Evolutionary conservation across 2,797 vertebrate genomes (phyloP), one percentile per base, ranked within the genome.

Genomic region (Octomys mimax): DNA sequence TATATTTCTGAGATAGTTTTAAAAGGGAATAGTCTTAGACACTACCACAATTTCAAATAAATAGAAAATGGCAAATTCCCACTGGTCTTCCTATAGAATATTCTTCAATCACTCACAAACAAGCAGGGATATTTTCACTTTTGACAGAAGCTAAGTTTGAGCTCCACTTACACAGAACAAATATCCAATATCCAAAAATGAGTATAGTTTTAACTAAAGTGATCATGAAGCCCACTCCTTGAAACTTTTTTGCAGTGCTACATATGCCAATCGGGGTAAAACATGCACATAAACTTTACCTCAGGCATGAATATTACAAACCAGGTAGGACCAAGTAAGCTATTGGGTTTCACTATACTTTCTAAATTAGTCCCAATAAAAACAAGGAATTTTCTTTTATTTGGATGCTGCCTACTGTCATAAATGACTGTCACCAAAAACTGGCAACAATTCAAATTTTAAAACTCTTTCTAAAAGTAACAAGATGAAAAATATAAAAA

Each of bases 401-500:
- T 78, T 94, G 31, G 57, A 77, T 78, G 14, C 64, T 94, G 4
- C 62, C 57, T 92, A 84, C 61, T 91, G 84, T 66, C 18, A 95
- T 88, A 95, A 92, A 92, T 92, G n/a, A 94, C 78, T 93, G 0
- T 70, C 79, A 39, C 22, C 79, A 36, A 22, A 66, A 68, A 18
- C 12, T 77, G 61, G 70, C 71, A 89, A 95, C 24, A 89, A 49
- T 68, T 95, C 91, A 83, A 95, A 21, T 84, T 96, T 95, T 92
- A 39, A 14, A 95, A 89, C 71, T 97, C 31, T 94, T 93, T 94
- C 82, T 68, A 90, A 93, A 93, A 62, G 11, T 91, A 89, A 88
- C 36, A 80, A 89, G 88, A 95, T 87, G 92, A 96, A 77, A 96
- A 96, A 90, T 85, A 79, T 93, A n/a, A 94, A 91, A 95, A 42